These are phyloP conservation scores for Hemichromis elongatus DNA, from an alignment of 2,113 vertebrate genomes.

Conservation along the genomic window DNA sequence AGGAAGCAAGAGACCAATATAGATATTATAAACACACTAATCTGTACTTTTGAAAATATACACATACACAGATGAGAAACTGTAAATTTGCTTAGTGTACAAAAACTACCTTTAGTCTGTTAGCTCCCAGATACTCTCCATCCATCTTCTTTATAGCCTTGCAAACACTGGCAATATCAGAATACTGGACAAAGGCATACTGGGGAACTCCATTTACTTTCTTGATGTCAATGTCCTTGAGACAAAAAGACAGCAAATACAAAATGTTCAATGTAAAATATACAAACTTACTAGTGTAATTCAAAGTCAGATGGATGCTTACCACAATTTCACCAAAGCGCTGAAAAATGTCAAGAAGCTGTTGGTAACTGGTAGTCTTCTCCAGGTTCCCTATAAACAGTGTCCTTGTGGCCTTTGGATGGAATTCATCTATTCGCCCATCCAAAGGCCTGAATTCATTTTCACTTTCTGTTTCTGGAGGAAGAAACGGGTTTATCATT, in stretches of 20 bases:
- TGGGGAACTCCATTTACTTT: conserved; percentile 96
- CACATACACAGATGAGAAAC: background rate
- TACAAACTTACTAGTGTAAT: background rate
- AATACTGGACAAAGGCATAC: conserved; percentile 96
- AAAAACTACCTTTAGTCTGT: conserved; percentile 88
- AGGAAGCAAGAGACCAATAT: conserved; percentile 1
- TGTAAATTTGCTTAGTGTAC: background rate
- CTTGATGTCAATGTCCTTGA: conserved; percentile 97
- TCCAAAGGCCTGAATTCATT: conserved; percentile 98
- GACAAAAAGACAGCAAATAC: background rate
- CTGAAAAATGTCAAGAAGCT: conserved; percentile 96
- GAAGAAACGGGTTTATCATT: background rate
- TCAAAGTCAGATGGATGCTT: conserved; percentile 28
- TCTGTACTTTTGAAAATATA: background rate
- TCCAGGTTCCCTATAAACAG: conserved; percentile 98
- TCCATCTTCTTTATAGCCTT: conserved; percentile 99
- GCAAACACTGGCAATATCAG: conserved; percentile 96
- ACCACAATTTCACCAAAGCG: conserved; percentile 98
- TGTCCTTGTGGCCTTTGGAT: conserved; percentile 96
- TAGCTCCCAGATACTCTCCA: conserved; percentile 94
- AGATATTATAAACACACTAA: background rate
- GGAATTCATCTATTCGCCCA: conserved; percentile 97
- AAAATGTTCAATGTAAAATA: background rate
- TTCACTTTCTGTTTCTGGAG: conserved; percentile 94
- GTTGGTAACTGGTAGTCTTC: conserved; percentile 94